Conservation (phyloP, 1,140 invertebrate genomes). For the Euura saliciscinereae region DNA sequence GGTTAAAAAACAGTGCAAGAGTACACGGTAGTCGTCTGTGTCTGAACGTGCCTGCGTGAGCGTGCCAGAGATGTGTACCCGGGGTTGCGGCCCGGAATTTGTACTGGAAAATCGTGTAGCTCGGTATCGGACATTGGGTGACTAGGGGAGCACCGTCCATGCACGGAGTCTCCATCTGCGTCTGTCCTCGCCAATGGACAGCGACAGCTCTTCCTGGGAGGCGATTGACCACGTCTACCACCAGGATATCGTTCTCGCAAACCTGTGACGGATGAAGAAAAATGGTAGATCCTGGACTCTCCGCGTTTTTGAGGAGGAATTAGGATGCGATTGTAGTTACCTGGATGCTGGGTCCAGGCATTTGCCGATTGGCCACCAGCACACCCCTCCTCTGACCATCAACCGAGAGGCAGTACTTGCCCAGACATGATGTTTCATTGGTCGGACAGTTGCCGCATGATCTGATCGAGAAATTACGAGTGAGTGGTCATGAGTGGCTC, state of each 20-base stretch:
- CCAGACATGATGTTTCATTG: slow-evolving; percentile 67
- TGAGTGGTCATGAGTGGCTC: not conserved
- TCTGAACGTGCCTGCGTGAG: slow-evolving; percentile 63
- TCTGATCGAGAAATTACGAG: slow-evolving; percentile 37
- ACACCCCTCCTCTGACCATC: slow-evolving; percentile 75
- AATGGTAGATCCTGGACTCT: not conserved
- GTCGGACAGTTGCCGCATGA: slow-evolving; percentile 70
- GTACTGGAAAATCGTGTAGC: slow-evolving; percentile 82
- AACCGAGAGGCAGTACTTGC: slow-evolving; percentile 70
- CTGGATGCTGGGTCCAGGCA: slow-evolving; percentile 84
- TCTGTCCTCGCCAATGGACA: slow-evolving; percentile 85
- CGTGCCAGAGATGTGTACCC: slow-evolving; percentile 80
- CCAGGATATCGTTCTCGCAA: slow-evolving; percentile 83
- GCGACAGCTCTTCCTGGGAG: slow-evolving; percentile 73
- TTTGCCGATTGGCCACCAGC: slow-evolving; percentile 77
- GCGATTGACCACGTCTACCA: slow-evolving; percentile 83
- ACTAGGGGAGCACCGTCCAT: slow-evolving; percentile 87
- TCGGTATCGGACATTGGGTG: slow-evolving; percentile 84
- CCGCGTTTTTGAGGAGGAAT: not conserved
- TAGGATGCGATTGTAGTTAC: slow-evolving; percentile 41
- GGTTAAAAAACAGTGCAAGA: not conserved
- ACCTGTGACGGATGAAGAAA: slow-evolving; percentile 59
- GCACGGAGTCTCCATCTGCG: slow-evolving; percentile 76
- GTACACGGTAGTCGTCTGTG: no score
- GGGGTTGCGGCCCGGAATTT: slow-evolving; percentile 74